Evolutionary conservation across 1,140 invertebrate species (phyloP).

Genomic region (Leptopilina boulardi): DNA sequence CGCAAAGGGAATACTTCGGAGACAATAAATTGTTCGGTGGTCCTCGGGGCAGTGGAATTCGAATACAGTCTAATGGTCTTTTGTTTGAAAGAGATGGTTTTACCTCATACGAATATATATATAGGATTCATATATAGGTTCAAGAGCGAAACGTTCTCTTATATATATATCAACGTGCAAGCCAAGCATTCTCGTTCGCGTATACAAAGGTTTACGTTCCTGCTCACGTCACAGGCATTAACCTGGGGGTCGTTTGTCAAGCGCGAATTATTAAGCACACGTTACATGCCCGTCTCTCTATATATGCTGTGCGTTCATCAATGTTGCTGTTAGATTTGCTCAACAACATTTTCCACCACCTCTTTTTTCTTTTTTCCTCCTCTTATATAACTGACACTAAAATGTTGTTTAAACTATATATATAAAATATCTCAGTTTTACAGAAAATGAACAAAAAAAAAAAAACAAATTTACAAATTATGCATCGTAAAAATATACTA

Average conservation of each 20-base stretch:
- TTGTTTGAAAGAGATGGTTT: constrained; percentile 8
- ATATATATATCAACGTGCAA: not conserved
- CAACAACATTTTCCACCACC: not conserved
- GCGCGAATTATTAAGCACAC: constrained; percentile 25
- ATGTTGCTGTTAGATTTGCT: constrained; percentile 14
- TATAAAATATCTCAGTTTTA: too few relatives aligned
- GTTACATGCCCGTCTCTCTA: constrained; percentile 5
- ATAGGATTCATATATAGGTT: constrained; percentile 22
- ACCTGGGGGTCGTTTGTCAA: constrained; percentile 25
- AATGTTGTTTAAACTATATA: too few relatives aligned
- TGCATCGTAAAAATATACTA: too few relatives aligned
- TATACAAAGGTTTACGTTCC: constrained; percentile 31
- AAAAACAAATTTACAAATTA: too few relatives aligned
- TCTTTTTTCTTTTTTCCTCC: not conserved
- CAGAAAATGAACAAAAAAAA: too few relatives aligned
- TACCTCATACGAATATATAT: not conserved
- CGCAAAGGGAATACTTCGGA: constrained; percentile 15
- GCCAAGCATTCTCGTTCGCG: constrained; percentile 2
- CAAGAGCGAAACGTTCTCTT: not conserved
- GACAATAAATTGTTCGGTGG: constrained; percentile 13
- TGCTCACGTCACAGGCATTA: constrained; percentile 15
- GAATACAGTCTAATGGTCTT: not conserved
- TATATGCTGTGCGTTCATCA: not conserved
- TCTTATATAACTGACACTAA: too few relatives aligned
- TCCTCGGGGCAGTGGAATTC: not conserved